Evolutionary conservation across 2,888 invertebrate genomes (phyloP).

Genomic region (Digitonthophagus gazella): DNA sequence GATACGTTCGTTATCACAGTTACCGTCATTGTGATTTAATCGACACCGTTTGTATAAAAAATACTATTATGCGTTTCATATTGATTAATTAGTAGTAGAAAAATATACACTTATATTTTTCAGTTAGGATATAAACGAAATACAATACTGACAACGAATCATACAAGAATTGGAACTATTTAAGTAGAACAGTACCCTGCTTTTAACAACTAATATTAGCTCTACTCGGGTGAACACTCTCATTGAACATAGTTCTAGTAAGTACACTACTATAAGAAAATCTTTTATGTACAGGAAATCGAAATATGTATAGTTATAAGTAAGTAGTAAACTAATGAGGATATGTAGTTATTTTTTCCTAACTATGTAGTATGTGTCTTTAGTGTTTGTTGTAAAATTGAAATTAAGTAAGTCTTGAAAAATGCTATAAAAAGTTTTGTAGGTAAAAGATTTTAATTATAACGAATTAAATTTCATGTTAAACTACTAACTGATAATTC

Average conservation of each 20-base stretch:
- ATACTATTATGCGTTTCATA: background rate
- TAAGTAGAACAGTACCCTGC: background rate
- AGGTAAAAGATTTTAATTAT: no score
- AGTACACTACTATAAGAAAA: background rate
- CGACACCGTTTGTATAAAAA: background rate
- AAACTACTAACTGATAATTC: background rate
- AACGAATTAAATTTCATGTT: no score
- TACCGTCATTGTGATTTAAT: background rate
- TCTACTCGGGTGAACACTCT: background rate
- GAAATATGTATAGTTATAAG: background rate
- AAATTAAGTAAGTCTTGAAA: no score
- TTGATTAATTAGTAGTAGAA: background rate
- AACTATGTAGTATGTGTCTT: background rate
- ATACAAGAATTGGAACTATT: background rate
- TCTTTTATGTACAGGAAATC: background rate
- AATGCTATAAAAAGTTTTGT: no score
- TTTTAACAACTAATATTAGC: background rate
- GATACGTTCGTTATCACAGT: background rate
- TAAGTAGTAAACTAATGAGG: slow-evolving; percentile 9
- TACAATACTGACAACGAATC: background rate
- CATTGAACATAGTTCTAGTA: background rate
- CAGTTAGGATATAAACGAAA: background rate
- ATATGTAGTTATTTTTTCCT: background rate
- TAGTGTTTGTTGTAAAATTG: no score
- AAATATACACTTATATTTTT: background rate